Percentiles rank a stretch among this genome's conserved stretches.
These are phyloP conservation scores for Nasonovia ribisnigri DNA, from an alignment of 2,888 invertebrate genomes.

Conservation along the genomic window DNA sequence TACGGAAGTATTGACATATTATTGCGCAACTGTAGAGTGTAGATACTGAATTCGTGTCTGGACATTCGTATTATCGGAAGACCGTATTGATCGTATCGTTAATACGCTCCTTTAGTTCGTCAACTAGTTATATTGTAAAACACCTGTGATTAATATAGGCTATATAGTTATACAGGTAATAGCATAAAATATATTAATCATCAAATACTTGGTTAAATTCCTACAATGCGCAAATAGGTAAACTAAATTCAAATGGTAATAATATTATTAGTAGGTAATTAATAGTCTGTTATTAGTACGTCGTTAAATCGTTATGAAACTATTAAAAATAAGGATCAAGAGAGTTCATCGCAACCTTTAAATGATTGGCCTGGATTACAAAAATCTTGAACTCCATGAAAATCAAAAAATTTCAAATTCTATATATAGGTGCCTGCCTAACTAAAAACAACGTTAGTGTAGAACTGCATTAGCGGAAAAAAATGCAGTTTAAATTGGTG, in stretches of 20 bases:
- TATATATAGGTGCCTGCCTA: background rate
- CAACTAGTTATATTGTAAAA: background rate
- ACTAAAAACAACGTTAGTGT: background rate
- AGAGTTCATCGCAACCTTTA: background rate
- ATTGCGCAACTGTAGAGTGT: background rate
- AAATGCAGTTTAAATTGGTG: background rate
- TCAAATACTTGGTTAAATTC: background rate
- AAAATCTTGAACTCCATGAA: background rate
- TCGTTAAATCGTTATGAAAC: constrained; percentile 14
- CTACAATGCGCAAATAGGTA: background rate
- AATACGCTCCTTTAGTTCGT: background rate
- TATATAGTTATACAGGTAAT: background rate
- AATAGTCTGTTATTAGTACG: background rate
- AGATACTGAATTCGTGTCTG: background rate
- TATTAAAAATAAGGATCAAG: background rate
- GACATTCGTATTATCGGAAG: background rate
- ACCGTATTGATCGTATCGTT: background rate
- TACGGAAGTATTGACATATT: background rate
- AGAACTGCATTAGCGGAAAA: background rate
- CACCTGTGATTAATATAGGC: background rate
- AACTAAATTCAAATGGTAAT: background rate
- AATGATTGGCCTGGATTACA: background rate
- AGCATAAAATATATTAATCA: background rate
- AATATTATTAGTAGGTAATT: background rate
- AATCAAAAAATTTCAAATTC: background rate